A percentile compares a stretch with the other conserved stretches of the same genome.
Conservation (phyloP, 1,140 invertebrate genomes). For the Brachionus rotundiformis region DNA sequence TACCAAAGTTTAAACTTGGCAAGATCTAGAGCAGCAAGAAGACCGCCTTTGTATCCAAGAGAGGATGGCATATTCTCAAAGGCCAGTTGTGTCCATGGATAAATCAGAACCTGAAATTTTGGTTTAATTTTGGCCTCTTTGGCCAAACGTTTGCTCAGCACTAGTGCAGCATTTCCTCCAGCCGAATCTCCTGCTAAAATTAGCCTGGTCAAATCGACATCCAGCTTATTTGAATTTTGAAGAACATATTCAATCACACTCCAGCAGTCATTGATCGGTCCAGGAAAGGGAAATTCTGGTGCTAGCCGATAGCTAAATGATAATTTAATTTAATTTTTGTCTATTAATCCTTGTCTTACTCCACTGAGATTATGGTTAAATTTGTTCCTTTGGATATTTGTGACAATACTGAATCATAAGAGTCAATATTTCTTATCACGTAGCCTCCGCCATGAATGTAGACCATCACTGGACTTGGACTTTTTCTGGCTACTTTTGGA, state of each 20-base stretch:
- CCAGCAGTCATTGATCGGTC: conserved; percentile 8
- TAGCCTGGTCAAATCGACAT: neutral
- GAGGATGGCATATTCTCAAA: neutral
- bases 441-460: conserved; percentile 5
- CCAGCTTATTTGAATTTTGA: neutral
- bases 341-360: neutral
- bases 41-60: neutral
- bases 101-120: conserved; percentile 1
- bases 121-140: neutral
- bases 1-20: neutral
- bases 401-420: neutral
- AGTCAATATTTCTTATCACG: neutral
- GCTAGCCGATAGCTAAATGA: neutral
- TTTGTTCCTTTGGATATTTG: neutral
- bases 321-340: neutral
- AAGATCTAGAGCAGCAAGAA: neutral
- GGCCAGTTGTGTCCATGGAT: conserved; percentile 29
- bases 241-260: neutral
- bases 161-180: conserved; percentile 13
- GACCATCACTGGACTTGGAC: neutral
- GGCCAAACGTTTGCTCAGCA: neutral
- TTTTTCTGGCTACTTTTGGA: neutral
- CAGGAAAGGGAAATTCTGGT: conserved; percentile 33
- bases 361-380: neutral
- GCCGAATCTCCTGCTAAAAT: conserved; percentile 45